Evolutionary conservation across 30 jellyfish, hydroid and myxozoan species (phyloP), one percentile per base, ranked within the genome.

Genomic region (Rhopilema esculentum): DNA sequence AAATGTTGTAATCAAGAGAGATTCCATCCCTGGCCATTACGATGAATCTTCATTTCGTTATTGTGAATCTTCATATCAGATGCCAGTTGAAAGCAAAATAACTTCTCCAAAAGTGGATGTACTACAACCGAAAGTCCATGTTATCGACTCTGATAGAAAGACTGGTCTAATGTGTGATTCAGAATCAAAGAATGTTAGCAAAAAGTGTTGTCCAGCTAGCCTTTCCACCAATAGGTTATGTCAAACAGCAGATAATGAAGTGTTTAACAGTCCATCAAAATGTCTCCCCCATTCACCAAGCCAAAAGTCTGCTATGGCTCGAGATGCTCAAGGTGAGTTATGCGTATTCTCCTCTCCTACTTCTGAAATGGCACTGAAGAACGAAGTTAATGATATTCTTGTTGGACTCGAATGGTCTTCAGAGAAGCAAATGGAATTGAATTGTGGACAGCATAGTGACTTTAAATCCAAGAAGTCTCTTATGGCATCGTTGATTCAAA

Each of bases 261-360:
- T n/a, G n/a, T n/a, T n/a, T n/a, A n/a, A n/a, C n/a, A n/a, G n/a
- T n/a, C n/a, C n/a, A n/a, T n/a, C n/a, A n/a, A n/a, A n/a, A n/a
- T n/a, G n/a, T n/a, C n/a, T n/a, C n/a, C n/a, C n/a, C n/a, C n/a
- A n/a, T n/a, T n/a, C 57, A 40, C 6, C 57, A 40, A 40, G 9
- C 57, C 57, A 40, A 40, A 40, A 40, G 57, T 40, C 57, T 40
- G 57, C 57, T 2, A 40, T 2, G 9, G 57, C 57, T 40, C 9
- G 57, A 6, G 57, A 40, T 40, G 57, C 12, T 12, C 6, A n/a
- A n/a, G n/a, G 12, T 40, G 57, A 40, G 6, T 40, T 40, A 12
- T 67, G 40, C 49, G 49, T 20, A 16, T 67, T 67, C 49, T 67
- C 78, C 6, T 25, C 78, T 7, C 78, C 49, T 32, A 8, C 78